These are phyloP conservation scores for Drosophila bocqueti DNA, from an alignment of 1,140 invertebrate species.

Conservation along the genomic window DNA sequence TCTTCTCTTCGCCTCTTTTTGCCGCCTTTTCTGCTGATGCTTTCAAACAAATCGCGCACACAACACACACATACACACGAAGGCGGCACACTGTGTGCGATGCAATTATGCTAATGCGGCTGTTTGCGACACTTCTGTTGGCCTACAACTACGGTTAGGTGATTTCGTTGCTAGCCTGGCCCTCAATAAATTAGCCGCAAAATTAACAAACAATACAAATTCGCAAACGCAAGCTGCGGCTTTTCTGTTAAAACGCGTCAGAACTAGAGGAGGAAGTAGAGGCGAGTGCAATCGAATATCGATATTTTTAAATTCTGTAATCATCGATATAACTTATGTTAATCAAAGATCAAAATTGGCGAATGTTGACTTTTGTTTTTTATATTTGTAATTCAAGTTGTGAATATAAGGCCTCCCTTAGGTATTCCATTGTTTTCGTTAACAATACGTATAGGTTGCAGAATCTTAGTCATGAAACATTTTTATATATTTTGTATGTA, in stretches of 20 bases:
- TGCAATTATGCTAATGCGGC: slow-evolving; percentile 54
- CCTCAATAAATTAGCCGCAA: slow-evolving; percentile 32
- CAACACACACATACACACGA: slow-evolving; percentile 28
- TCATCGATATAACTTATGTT: neutral
- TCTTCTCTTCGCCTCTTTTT: slow-evolving; percentile 43
- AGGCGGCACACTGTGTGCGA: slow-evolving; percentile 20
- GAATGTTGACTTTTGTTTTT: too few relatives aligned
- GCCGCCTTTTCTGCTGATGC: slow-evolving; percentile 77
- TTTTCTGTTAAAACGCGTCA: slow-evolving; percentile 29
- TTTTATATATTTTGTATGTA: too few relatives aligned
- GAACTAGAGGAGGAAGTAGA: slow-evolving; percentile 13
- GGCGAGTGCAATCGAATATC: neutral
- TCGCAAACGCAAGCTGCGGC: slow-evolving; percentile 28
- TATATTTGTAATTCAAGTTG: too few relatives aligned
- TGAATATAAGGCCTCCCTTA: too few relatives aligned
- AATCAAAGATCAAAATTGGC: neutral
- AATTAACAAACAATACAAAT: slow-evolving; percentile 38
- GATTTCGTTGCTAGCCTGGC: slow-evolving; percentile 25
- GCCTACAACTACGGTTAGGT: slow-evolving; percentile 32
- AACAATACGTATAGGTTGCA: too few relatives aligned
- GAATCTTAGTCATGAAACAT: too few relatives aligned
- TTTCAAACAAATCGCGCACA: slow-evolving; percentile 59
- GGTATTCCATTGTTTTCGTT: too few relatives aligned
- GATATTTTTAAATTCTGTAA: slow-evolving; percentile 2
- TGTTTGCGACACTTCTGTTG: slow-evolving; percentile 36